These are phyloP conservation scores for Macropis europaea DNA, from an alignment of 2,888 invertebrate species.

Conservation along the genomic window DNA sequence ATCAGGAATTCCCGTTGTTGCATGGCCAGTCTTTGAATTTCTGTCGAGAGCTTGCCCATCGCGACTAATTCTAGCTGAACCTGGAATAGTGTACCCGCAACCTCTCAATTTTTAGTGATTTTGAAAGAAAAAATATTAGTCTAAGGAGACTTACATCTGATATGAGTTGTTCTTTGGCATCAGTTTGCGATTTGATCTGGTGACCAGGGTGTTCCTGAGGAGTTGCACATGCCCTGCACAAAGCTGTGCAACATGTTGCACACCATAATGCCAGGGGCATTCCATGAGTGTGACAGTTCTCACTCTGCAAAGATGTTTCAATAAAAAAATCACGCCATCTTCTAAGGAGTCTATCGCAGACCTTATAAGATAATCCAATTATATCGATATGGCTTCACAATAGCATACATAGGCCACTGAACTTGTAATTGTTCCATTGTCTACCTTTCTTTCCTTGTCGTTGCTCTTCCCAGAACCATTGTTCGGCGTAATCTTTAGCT, in stretches of 20 bases:
- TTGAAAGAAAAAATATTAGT: neutral
- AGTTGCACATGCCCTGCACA: slow-evolving; percentile 86
- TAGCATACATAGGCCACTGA: slow-evolving; percentile 13
- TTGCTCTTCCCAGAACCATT: slow-evolving; percentile 79
- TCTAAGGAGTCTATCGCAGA: slow-evolving; percentile 3
- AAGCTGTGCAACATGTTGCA: slow-evolving; percentile 83
- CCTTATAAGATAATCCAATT: slow-evolving; percentile 67
- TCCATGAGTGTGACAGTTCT: slow-evolving; percentile 87
- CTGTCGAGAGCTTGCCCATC: slow-evolving; percentile 86
- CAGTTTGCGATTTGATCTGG: slow-evolving; percentile 85
- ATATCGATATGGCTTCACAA: slow-evolving; percentile 63
- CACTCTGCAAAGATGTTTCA: slow-evolving; percentile 75
- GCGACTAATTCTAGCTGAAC: slow-evolving; percentile 85
- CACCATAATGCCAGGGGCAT: slow-evolving; percentile 89
- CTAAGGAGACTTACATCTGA: slow-evolving; percentile 81
- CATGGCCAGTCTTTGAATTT: slow-evolving; percentile 86
- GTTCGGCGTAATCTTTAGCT: slow-evolving; percentile 82
- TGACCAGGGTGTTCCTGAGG: slow-evolving; percentile 85
- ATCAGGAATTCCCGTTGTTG: slow-evolving; percentile 87
- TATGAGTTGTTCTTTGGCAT: slow-evolving; percentile 85
- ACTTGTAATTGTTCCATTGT: neutral
- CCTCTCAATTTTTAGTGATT: neutral
- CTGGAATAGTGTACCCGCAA: slow-evolving; percentile 60
- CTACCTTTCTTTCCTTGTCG: slow-evolving; percentile 80
- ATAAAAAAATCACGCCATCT: neutral